Evolutionary conservation across 2,888 invertebrate genomes (phyloP), one percentile per base, ranked within the genome.

Genomic region (Coleophora deauratella): DNA sequence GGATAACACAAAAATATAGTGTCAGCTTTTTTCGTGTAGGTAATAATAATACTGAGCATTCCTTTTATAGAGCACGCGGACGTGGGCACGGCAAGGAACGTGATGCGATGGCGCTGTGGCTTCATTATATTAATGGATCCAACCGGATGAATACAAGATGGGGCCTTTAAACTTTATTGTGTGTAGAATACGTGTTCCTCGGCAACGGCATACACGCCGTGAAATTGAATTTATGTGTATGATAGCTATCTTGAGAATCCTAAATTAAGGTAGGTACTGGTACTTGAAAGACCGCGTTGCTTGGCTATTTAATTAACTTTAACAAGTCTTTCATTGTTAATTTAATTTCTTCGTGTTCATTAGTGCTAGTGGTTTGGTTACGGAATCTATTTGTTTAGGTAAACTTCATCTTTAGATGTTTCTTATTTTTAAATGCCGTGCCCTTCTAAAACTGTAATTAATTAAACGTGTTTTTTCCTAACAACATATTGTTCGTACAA

Each of bases 31-130:
- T 72, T 62, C 55, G 62, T 53, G 68, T 76, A 78, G 74, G 69
- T 77, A 79, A 75, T 82, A 85, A 84, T 82, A 85, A 85, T 84
- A 82, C 61, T 65, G 67, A 72, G 64, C 79, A 81, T 82, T 81
- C 80, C 81, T 78, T 79, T 76, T 76, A 74, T 74, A 70, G 76
- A 71, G 62, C 75, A 80, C 66, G 77, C 80, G 80, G 80, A 79
- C 80, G 76, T 78, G 72, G 49, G 64, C 62, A 64, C 58, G 63
- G 62, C 59, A 62, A 62, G 61, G 59, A 62, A 81, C 80, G 80
- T 84, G 82, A 80, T 69, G 69, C 62, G 78, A 67, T 66, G 67
- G 66, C 69, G 67, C 65, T 74, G 80, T 75, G 69, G 78, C 75
- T 79, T 78, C 78, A 80, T 84, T 82, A 79, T 75, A 78, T 80